phyloP scores from a whole-genome alignment of 2,888 invertebrate species.

The Suillia variegata region DNA sequence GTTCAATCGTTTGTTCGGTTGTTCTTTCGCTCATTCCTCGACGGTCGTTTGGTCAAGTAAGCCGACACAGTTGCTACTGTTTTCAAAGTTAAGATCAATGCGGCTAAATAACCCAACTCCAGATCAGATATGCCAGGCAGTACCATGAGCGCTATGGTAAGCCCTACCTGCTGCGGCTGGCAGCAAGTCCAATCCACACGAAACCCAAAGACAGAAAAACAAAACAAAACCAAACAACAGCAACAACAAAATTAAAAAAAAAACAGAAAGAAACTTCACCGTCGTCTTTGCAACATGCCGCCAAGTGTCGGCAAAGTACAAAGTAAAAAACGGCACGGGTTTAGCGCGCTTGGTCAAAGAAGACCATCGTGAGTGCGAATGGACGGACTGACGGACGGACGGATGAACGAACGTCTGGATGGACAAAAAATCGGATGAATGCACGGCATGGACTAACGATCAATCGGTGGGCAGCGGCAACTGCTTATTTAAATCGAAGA shows the following conservation, averaged over 20 bases:
- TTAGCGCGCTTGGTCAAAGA: constrained; percentile 58
- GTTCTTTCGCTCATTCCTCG: background rate
- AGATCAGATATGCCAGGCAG: constrained; percentile 6
- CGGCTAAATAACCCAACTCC: constrained; percentile 24
- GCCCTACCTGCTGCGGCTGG: background rate
- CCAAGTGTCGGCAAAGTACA: constrained; percentile 54
- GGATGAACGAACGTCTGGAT: background rate
- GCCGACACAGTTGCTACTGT: constrained; percentile 46
- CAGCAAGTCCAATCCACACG: background rate
- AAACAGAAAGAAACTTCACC: background rate
- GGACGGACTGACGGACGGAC: constrained; percentile 27
- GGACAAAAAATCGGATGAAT: background rate
- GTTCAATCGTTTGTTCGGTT: background rate
- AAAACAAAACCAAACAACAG: background rate
- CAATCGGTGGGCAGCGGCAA: background rate
- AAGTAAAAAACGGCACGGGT: constrained; percentile 58
- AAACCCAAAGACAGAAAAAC: background rate
- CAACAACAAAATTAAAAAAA: background rate
- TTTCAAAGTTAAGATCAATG: constrained; percentile 55
- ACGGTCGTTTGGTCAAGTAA: constrained; percentile 2
- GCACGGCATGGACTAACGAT: background rate
- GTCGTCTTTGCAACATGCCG: constrained; percentile 56
- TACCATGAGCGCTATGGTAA: background rate
- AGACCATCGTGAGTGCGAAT: constrained; percentile 43
- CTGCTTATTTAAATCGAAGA: constrained; percentile 7